phyloP scores from a whole-genome alignment of 2,888 invertebrate species.

The Lycocerus yunnanus region DNA sequence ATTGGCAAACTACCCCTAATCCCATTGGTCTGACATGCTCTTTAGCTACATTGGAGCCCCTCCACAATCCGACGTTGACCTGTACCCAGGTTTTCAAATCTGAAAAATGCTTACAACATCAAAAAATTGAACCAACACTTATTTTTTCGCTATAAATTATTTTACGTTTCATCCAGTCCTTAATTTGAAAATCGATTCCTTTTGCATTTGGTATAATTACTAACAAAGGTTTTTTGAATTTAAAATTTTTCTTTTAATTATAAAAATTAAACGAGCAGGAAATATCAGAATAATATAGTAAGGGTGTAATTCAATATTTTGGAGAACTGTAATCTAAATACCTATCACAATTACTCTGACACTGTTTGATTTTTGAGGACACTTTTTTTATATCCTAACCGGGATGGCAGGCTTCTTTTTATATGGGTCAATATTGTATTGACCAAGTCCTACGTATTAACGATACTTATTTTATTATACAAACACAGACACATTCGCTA shows the following conservation, averaged over 20 bases:
- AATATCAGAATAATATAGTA: no score
- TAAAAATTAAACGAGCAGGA: neutral
- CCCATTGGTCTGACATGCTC: conserved; percentile 47
- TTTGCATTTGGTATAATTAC: no score
- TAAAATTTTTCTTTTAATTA: neutral
- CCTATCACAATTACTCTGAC: no score
- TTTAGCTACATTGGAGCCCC: conserved; percentile 47
- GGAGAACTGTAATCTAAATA: no score
- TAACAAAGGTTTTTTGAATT: neutral
- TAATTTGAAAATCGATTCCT: neutral
- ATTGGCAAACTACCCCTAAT: conserved; percentile 49
- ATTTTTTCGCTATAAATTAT: neutral
- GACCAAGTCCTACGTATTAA: no score
- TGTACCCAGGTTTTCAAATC: conserved; percentile 23
- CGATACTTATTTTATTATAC: no score
- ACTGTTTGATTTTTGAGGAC: no score
- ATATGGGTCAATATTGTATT: no score
- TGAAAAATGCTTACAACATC: neutral
- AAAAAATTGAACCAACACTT: neutral
- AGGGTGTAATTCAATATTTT: no score
- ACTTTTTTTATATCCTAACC: no score
- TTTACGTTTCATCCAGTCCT: neutral
- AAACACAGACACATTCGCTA: no score
- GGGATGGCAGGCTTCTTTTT: no score
- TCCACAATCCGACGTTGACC: conserved; percentile 36